Conservation (phyloP, 1,140 invertebrate species). For the Atta cephalotes region DNA sequence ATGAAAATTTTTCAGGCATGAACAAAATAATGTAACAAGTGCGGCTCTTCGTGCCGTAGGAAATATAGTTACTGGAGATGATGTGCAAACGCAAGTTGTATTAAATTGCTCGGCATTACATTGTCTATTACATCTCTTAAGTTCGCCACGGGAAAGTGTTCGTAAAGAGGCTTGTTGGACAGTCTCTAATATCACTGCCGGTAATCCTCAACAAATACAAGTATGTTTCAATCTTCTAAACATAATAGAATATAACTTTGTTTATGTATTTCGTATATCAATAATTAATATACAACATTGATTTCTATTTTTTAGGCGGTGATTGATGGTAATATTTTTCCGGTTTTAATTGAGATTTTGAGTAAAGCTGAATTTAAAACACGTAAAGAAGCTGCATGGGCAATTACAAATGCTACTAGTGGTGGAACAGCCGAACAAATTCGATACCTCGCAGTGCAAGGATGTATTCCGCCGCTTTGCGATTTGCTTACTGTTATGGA, state of each 20-base stretch:
- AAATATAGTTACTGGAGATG: conserved; percentile 99
- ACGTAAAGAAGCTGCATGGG: conserved; percentile 98
- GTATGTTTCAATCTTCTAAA: conserved; percentile 82
- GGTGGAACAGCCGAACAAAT: conserved; percentile 98
- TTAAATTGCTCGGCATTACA: conserved; percentile 96
- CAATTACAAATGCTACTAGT: conserved; percentile 98
- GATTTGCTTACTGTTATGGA: conserved; percentile 97
- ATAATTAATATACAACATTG: conserved; percentile 26
- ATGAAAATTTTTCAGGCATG: conserved; percentile 89
- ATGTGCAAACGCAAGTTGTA: conserved; percentile 98
- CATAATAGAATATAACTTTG: neutral
- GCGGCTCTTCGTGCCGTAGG: conserved; percentile 98
- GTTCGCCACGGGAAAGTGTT: conserved; percentile 93
- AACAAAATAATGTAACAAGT: conserved; percentile 96
- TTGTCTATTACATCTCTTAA: conserved; percentile 93
- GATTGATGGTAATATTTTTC: conserved; percentile 98
- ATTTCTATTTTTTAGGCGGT: conserved; percentile 90
- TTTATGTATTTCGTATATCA: neutral
- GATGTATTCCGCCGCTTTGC: conserved; percentile 97
- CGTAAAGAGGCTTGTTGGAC: conserved; percentile 99
- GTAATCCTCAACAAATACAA: conserved; percentile 97
- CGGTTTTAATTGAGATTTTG: conserved; percentile 96
- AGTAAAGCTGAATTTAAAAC: conserved; percentile 98
- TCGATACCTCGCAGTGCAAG: conserved; percentile 89
- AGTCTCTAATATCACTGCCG: conserved; percentile 98